Conservation (phyloP, 2,113 vertebrate genomes). For the Nothobranchius furzeri region DNA sequence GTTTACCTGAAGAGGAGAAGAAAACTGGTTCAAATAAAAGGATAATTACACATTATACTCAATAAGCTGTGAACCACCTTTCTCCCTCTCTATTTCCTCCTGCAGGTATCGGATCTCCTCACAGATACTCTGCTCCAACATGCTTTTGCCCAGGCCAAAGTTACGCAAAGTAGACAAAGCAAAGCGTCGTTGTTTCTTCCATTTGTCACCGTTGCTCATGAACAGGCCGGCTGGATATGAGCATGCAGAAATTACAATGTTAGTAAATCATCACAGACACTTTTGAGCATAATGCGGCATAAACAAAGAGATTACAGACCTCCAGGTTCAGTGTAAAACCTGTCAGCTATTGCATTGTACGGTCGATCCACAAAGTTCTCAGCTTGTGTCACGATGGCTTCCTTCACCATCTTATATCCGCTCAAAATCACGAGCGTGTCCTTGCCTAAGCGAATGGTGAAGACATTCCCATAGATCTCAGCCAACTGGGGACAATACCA, state of each 20-base stretch:
- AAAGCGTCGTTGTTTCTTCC: conserved; percentile 81
- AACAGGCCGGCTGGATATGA: conserved; percentile 63
- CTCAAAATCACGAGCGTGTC: conserved; percentile 39
- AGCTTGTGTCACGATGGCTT: conserved; percentile 77
- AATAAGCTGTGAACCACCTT: conserved; percentile 60
- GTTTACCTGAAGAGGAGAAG: conserved; percentile 68
- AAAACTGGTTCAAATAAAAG: background rate
- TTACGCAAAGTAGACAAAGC: conserved; percentile 77
- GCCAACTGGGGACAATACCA: conserved; percentile 63
- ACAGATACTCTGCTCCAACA: conserved; percentile 79
- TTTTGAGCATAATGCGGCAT: background rate
- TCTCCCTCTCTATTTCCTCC: conserved; percentile 75
- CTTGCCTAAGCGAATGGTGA: conserved; percentile 39
- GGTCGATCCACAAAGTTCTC: conserved; percentile 79
- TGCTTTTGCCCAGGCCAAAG: conserved; percentile 83
- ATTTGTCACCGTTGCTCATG: conserved; percentile 69
- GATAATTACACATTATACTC: background rate
- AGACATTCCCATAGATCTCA: conserved; percentile 77
- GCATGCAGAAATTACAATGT: background rate
- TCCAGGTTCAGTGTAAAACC: conserved; percentile 44
- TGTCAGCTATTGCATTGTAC: accelerated
- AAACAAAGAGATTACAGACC: background rate
- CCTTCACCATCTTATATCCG: conserved; percentile 77
- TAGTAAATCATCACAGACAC: accelerated
- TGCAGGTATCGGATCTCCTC: conserved; percentile 75